These are phyloP conservation scores for Panurus biarmicus DNA, from an alignment of 2,113 vertebrate species.

Conservation along the genomic window DNA sequence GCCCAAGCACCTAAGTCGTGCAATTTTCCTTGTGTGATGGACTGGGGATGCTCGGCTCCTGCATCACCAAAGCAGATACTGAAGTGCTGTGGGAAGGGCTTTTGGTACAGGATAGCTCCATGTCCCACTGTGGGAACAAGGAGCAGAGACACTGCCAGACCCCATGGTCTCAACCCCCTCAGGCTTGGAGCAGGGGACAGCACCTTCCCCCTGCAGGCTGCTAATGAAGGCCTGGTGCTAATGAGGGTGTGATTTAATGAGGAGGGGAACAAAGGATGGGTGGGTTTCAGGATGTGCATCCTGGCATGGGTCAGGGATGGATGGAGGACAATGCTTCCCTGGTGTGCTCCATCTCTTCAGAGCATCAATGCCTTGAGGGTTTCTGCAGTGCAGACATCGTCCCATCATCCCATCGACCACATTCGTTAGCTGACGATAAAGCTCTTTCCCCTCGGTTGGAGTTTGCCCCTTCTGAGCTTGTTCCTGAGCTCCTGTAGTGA, in stretches of 20 bases:
- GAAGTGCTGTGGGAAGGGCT: fast-evolving
- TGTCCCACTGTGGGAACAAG: neutral
- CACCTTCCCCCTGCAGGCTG: neutral
- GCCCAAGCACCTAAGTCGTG: neutral
- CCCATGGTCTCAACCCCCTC: neutral
- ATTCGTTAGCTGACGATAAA: fast-evolving
- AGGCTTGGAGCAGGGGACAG: neutral
- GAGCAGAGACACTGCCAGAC: neutral
- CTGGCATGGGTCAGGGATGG: neutral
- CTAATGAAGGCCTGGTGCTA: neutral
- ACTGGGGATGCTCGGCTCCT: neutral
- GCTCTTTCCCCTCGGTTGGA: neutral
- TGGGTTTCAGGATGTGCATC: neutral
- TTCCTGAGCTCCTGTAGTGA: neutral
- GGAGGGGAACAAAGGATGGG: fast-evolving
- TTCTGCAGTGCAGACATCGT: neutral
- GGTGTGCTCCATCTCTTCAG: neutral
- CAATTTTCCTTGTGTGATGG: neutral
- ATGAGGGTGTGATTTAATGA: neutral
- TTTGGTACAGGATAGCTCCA: neutral
- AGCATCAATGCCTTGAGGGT: neutral
- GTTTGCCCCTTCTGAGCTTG: neutral
- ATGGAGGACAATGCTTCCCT: neutral
- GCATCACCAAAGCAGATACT: fast-evolving
- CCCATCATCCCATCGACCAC: neutral